Evolutionary conservation across 2,888 invertebrate genomes (phyloP).

Genomic region (Toxonevra muliebris): DNA sequence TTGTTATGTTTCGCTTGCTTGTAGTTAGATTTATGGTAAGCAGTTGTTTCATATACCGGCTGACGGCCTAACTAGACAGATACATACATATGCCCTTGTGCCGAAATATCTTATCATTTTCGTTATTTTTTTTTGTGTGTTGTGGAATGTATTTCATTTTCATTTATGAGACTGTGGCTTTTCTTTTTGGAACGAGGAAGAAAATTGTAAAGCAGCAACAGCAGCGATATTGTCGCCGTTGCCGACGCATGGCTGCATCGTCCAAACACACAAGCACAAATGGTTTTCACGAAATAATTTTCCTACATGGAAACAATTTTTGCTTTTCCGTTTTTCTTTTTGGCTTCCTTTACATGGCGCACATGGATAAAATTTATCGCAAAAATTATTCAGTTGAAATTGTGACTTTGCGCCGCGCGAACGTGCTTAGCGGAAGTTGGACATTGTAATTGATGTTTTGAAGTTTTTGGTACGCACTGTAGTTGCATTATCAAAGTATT

Average conservation of each 20-base stretch:
- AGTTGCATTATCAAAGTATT: neutral
- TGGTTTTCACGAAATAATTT: no score
- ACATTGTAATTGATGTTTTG: neutral
- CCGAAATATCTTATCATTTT: no score
- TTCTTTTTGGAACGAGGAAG: neutral
- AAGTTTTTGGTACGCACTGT: neutral
- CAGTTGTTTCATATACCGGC: no score
- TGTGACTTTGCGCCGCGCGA: constrained; percentile 27
- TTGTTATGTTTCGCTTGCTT: no score
- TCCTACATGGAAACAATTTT: no score
- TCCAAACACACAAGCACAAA: constrained; percentile 18
- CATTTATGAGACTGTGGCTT: neutral
- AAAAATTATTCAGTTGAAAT: constrained; percentile 29
- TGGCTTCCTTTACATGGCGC: no score
- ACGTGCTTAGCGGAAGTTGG: constrained; percentile 24
- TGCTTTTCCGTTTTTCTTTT: no score
- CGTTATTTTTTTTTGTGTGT: neutral
- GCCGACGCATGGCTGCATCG: constrained; percentile 16
- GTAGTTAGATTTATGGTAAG: no score
- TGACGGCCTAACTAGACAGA: no score
- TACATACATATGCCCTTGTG: no score
- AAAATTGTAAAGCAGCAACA: neutral
- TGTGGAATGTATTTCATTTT: neutral
- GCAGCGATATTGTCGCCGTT: neutral
- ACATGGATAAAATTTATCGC: no score